Conservation (phyloP, 1,140 invertebrate genomes). For the Venustaconcha ellipsiformis region DNA sequence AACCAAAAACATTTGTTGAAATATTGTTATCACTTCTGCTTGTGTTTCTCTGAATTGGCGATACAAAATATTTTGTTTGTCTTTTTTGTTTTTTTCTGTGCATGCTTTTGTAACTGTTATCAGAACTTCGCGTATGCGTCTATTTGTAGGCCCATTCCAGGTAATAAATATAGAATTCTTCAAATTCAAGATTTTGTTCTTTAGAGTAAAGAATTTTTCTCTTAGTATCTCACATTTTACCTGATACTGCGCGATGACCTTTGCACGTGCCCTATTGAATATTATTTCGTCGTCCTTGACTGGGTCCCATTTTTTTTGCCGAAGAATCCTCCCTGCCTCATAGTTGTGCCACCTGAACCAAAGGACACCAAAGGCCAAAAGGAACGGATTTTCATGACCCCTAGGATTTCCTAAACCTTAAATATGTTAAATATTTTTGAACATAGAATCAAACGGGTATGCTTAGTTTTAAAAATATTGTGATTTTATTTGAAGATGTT, state of each 20-base stretch:
- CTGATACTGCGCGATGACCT: slow-evolving; percentile 93
- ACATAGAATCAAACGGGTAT: neutral
- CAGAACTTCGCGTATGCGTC: too few relatives aligned
- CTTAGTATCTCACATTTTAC: slow-evolving; percentile 68
- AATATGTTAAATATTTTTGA: slow-evolving; percentile 42
- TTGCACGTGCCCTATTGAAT: slow-evolving; percentile 88
- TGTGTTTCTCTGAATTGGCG: too few relatives aligned
- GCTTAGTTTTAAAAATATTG: neutral
- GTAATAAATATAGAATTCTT: too few relatives aligned
- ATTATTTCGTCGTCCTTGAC: slow-evolving; percentile 94
- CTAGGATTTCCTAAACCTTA: slow-evolving; percentile 94
- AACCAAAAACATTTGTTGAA: too few relatives aligned
- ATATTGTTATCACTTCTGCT: too few relatives aligned
- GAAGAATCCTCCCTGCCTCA: slow-evolving; percentile 82
- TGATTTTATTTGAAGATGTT: neutral
- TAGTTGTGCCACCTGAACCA: slow-evolving; percentile 97
- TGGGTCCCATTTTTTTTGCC: slow-evolving; percentile 72
- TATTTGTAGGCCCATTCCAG: too few relatives aligned
- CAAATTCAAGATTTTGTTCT: too few relatives aligned
- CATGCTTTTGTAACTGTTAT: too few relatives aligned
- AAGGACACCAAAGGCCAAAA: slow-evolving; percentile 92
- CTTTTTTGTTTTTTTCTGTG: too few relatives aligned
- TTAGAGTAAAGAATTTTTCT: too few relatives aligned
- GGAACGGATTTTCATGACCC: slow-evolving; percentile 95
- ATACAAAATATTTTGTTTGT: too few relatives aligned